A percentile compares a stretch with the other conserved stretches of the same genome.
Conservation (phyloP, 2,888 invertebrate genomes). For the Serripes groenlandicus region DNA sequence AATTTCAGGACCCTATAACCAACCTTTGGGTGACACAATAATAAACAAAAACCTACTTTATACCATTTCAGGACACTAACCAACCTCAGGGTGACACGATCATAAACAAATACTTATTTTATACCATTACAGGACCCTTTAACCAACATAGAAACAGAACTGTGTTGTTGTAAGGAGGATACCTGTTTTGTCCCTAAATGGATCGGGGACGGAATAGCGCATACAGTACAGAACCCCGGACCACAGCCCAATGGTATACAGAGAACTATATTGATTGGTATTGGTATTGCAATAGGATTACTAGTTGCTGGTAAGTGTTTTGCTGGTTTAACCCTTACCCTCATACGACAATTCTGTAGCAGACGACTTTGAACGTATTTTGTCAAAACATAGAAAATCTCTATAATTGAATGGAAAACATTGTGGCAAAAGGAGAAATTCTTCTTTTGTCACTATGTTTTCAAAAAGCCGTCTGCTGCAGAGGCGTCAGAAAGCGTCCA, state of each 20-base stretch:
- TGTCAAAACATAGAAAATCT: too few relatives aligned
- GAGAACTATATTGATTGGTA: slow-evolving; percentile 55
- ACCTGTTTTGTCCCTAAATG: slow-evolving; percentile 60
- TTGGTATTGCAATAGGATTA: slow-evolving; percentile 60
- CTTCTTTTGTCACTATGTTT: too few relatives aligned
- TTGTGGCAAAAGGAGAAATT: too few relatives aligned
- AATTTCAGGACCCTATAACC: too few relatives aligned
- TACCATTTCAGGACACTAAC: background rate
- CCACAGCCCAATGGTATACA: slow-evolving; percentile 36
- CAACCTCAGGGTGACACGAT: background rate
- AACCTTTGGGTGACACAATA: background rate
- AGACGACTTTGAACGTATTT: too few relatives aligned
- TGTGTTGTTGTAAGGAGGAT: slow-evolving; percentile 63
- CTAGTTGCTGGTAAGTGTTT: slow-evolving; percentile 54
- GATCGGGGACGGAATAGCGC: slow-evolving; percentile 13
- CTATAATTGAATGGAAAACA: too few relatives aligned
- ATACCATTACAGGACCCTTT: slow-evolving; percentile 8
- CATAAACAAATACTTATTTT: too few relatives aligned
- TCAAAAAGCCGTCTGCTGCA: too few relatives aligned
- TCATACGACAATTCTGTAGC: too few relatives aligned
- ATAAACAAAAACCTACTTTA: background rate
- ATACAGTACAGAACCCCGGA: slow-evolving; percentile 2
- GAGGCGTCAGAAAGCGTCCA: too few relatives aligned
- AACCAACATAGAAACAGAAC: slow-evolving; percentile 25
- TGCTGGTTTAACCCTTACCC: too few relatives aligned